phyloP scores from a whole-genome alignment of 30 jellyfish, hydroid and myxozoan genomes.

The Hydractinia echinata region DNA sequence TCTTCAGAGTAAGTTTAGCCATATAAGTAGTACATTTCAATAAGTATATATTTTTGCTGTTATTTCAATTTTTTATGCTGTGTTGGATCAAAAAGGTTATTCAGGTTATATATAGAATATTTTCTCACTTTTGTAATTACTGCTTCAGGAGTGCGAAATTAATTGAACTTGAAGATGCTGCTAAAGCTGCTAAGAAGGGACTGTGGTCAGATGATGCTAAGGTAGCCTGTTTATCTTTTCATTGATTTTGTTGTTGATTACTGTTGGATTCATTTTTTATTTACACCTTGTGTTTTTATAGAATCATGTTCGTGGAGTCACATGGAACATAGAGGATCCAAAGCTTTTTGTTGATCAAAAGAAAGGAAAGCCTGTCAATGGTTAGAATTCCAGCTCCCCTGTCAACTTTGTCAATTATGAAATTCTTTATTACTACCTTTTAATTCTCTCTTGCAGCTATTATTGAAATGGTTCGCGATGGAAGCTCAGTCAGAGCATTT shows the following conservation, averaged over 20 bases:
- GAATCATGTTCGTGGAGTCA: constrained; percentile 74
- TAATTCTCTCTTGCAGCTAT: constrained; percentile 45
- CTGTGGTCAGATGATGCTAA: constrained; percentile 85
- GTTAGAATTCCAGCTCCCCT: constrained; percentile 9
- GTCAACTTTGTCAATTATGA: background rate
- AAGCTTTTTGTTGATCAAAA: constrained; percentile 80
- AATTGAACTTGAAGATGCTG: constrained; percentile 73
- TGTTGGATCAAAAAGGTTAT: background rate
- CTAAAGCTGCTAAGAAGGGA: constrained; percentile 76
- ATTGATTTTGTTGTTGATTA: background rate
- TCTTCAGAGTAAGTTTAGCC: constrained; percentile 69
- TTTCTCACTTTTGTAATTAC: background rate
- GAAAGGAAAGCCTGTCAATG: constrained; percentile 79
- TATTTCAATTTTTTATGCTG: background rate
- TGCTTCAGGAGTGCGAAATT: constrained; percentile 25
- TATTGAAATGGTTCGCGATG: constrained; percentile 87
- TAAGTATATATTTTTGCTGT: background rate
- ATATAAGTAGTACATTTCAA: background rate
- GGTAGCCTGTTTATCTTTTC: constrained; percentile 31
- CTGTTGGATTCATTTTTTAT: background rate
- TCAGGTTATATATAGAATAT: background rate
- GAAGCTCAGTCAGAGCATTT: constrained; percentile 87
- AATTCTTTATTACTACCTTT: background rate
- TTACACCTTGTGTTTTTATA: constrained; percentile 16
- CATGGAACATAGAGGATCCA: constrained; percentile 80